These are phyloP conservation scores for Brachyopa scutellaris DNA, from an alignment of 2,888 invertebrate genomes.

Conservation along the genomic window DNA sequence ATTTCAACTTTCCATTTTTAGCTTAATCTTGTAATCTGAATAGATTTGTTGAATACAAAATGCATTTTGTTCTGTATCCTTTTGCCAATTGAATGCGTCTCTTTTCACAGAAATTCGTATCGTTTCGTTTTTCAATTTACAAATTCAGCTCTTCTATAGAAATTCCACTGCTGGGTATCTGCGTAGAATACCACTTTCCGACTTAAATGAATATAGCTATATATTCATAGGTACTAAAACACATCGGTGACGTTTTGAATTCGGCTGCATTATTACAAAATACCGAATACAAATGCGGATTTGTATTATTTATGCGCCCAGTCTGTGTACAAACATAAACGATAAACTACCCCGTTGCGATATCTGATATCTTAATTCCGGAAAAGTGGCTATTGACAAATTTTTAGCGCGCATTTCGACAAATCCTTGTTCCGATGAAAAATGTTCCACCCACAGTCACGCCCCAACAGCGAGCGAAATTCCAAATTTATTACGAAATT, in stretches of 20 bases:
- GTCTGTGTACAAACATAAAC: neutral
- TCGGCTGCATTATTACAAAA: neutral
- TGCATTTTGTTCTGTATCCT: no score
- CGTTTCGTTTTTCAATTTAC: constrained; percentile 10
- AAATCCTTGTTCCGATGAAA: constrained; percentile 51
- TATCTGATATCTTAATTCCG: constrained; percentile 58
- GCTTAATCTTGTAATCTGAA: no score
- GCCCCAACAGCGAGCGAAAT: constrained; percentile 35
- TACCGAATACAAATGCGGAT: neutral
- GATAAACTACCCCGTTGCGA: constrained; percentile 34
- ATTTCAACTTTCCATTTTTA: no score
- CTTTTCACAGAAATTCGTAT: no score
- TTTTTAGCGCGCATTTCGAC: constrained; percentile 33
- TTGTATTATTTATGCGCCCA: constrained; percentile 27
- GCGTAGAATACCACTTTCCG: neutral
- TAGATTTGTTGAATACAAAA: no score
- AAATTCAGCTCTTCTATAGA: constrained; percentile 1
- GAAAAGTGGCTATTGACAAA: constrained; percentile 48
- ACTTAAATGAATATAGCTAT: neutral
- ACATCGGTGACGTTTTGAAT: neutral
- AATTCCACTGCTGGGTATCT: neutral
- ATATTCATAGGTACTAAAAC: no score
- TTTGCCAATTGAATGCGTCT: no score
- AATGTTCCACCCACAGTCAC: constrained; percentile 25
- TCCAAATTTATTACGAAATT: constrained; percentile 1